Evolutionary conservation across 2,113 vertebrate genomes (phyloP), one percentile per base, ranked within the genome.

Genomic region (Isichthys henryi): DNA sequence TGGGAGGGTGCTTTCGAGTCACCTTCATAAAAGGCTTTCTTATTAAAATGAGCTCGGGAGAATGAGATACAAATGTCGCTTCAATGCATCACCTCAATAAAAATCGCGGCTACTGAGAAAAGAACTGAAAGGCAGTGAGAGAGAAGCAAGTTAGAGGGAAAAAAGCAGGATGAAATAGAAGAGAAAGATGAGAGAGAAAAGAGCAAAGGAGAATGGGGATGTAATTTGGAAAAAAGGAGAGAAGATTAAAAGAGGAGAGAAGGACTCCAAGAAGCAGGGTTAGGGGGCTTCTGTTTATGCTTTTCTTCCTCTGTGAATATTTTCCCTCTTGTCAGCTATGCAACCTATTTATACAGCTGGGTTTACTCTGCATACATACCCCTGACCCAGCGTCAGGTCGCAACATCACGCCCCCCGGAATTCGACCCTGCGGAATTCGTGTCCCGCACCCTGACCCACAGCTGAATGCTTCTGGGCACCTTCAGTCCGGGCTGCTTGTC

Each of bases 301-400:
- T 56, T 21, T 27, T 52, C 50, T 87, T 87, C 31, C 49, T 87
- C 52, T 56, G 45, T 39, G 82, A 84, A 8, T 84, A 53, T 87
- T 87, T 39, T 19, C n/a, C 85, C 85, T 87, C 85, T 39, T 39
- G 50, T 19, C 85, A 56, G 85, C 31, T 87, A n/a, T 56, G 49
- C 9, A 87, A 87, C 85, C 85, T 87, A 53, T 87, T 87, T 87
- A 56, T 53, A 56, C 85, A 56, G 85, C 85, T 87, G 85, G 49
- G 10, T 53, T 31, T 53, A 17, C n/a, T 8, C 85, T 50, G 85
- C 82, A 56, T 21, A 35, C 85, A 19, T 3, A 19, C 27, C 21
- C 85, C 23, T 1, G 19, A 48, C 17, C 15, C 50, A 53, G 50
- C 31, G 39, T 48, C n/a, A 53, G n/a, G 85, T 53, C 27, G 0